These are phyloP conservation scores for Ctenochaetus hawaiiensis DNA, from an alignment of 2,797 vertebrate genomes.

Conservation along the genomic window DNA sequence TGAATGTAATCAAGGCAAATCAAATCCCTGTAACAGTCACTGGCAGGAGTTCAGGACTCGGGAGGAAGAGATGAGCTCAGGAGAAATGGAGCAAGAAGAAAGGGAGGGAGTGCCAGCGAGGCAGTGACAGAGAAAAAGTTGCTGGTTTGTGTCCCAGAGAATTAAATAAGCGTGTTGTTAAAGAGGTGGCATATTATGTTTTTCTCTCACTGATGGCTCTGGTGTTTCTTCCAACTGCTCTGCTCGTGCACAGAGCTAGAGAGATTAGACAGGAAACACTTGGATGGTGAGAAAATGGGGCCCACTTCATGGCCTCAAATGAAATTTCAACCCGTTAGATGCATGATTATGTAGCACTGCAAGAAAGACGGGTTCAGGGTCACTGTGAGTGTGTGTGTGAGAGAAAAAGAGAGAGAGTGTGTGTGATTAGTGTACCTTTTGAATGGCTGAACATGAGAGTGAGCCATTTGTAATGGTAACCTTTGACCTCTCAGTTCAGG, in stretches of 20 bases:
- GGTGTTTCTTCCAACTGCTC: constrained; percentile 27
- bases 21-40: constrained; percentile 65
- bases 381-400: constrained; percentile 24
- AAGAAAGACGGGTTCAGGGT: constrained; percentile 51
- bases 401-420: too few species aligned
- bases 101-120: constrained; percentile 17
- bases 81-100: constrained; percentile 49
- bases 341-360: constrained; percentile 43
- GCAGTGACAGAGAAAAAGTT: constrained; percentile 26
- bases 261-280: constrained; percentile 59
- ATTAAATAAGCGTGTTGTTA: constrained; percentile 41
- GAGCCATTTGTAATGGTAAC: constrained; percentile 78
- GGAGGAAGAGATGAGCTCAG: constrained; percentile 37
- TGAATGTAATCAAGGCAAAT: constrained; percentile 78
- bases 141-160: constrained; percentile 47
- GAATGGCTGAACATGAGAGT: constrained; percentile 71
- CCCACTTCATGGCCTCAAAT: constrained; percentile 38
- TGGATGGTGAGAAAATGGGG: constrained; percentile 60
- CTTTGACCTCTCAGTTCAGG: constrained; percentile 67
- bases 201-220: constrained; percentile 14
- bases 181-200: constrained; percentile 34
- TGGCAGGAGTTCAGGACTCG: constrained; percentile 67
- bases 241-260: constrained; percentile 26
- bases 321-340: constrained; percentile 47
- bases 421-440: constrained; percentile 55